Conservation (phyloP, 1,140 invertebrate genomes). For the Eciton burchellii region DNA sequence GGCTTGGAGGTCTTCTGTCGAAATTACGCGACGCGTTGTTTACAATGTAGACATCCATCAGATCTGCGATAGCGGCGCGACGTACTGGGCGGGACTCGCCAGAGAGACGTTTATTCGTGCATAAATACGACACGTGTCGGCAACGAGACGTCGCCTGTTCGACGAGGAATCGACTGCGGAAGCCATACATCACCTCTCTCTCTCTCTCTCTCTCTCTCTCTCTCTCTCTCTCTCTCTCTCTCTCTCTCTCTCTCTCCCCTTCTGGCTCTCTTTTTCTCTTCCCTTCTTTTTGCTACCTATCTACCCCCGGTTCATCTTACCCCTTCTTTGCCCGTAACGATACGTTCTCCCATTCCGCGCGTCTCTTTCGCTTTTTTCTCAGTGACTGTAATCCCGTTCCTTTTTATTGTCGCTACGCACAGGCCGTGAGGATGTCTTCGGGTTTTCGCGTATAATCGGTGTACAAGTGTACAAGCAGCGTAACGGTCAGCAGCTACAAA, state of each 20-base stretch:
- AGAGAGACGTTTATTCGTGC: not conserved
- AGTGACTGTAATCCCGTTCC: conserved; percentile 1
- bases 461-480: not conserved
- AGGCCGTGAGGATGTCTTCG: not conserved
- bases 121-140: not conserved
- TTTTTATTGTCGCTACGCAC: not conserved
- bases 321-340: not conserved
- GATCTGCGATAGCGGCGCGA: not conserved
- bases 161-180: conserved; percentile 7
- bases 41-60: conserved; percentile 27
- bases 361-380: not conserved
- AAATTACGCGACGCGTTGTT: not conserved
- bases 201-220: not conserved
- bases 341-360: too few species aligned
- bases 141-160: not conserved
- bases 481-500: not conserved
- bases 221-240: not conserved
- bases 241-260: conserved; percentile 5
- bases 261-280: not conserved
- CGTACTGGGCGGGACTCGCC: not conserved
- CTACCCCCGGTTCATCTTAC: not conserved
- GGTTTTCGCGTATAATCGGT: not conserved
- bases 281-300: not conserved
- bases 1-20: conserved; percentile 20
- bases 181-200: not conserved